Percentiles rank a stretch among this genome's conserved stretches.
Evolutionary conservation across 2,888 invertebrate species (phyloP).

Genomic region (Brachyptera risi): DNA sequence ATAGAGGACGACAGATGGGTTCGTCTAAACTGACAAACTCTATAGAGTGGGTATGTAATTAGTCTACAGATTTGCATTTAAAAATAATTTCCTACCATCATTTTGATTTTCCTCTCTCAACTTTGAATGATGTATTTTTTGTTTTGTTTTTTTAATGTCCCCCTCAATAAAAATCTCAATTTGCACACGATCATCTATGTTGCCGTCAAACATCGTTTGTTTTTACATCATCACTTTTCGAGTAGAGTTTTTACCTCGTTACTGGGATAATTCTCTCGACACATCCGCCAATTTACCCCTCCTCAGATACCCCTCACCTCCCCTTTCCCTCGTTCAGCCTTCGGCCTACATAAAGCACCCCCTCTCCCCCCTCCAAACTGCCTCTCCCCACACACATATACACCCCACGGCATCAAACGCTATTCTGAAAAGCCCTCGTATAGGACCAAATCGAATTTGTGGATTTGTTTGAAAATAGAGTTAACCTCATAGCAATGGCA

Average conservation of each 20-base stretch:
- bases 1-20: no score
- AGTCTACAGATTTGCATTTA: slow-evolving; percentile 2
- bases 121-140: background rate
- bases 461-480: slow-evolving; percentile 24
- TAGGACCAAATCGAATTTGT: slow-evolving; percentile 21
- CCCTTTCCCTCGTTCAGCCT: background rate
- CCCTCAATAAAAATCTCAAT: slow-evolving; percentile 13
- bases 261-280: background rate
- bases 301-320: background rate
- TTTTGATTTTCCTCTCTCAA: slow-evolving; percentile 4
- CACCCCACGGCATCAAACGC: slow-evolving; percentile 3
- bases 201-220: background rate
- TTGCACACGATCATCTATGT: background rate
- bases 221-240: background rate
- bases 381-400: slow-evolving; percentile 26
- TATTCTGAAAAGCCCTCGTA: slow-evolving; percentile 5
- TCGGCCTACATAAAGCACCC: background rate
- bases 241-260: background rate
- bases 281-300: background rate
- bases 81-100: slow-evolving; percentile 19
- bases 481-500: slow-evolving; percentile 10
- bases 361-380: slow-evolving; percentile 28
- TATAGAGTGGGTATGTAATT: no score
- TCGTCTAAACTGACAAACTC: no score
- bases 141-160: background rate